These are phyloP conservation scores for Troilus luridus DNA, from an alignment of 2,888 invertebrate genomes.

Conservation along the genomic window DNA sequence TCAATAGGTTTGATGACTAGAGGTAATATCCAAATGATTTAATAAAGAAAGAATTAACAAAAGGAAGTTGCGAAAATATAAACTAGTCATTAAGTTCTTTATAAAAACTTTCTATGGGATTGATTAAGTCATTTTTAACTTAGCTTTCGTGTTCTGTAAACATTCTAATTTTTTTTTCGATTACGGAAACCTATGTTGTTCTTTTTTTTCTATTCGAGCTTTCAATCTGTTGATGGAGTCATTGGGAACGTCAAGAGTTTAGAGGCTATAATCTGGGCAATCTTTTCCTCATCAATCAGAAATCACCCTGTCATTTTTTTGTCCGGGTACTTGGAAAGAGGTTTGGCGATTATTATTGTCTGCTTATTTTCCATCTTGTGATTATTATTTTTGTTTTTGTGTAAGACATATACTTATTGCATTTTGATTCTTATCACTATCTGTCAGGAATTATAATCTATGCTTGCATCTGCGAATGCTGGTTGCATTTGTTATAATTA, in stretches of 20 bases:
- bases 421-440: neutral
- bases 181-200: neutral
- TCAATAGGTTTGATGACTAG: too few relatives aligned
- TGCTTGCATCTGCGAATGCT: too few relatives aligned
- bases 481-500: too few relatives aligned
- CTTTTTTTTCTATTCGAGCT: neutral
- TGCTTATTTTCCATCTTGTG: neutral
- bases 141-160: neutral
- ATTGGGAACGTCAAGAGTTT: neutral
- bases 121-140: neutral
- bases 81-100: neutral
- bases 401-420: neutral
- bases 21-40: too few relatives aligned
- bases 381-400: neutral
- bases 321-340: neutral
- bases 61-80: neutral
- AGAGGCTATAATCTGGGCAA: neutral
- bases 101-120: neutral
- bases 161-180: neutral
- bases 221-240: neutral
- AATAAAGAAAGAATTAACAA: neutral
- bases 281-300: constrained; percentile 37
- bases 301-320: constrained; percentile 16
- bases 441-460: too few relatives aligned
- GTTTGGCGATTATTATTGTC: neutral